phyloP scores from a whole-genome alignment of 2,888 invertebrate genomes.

The Parasteatoda lunata region DNA sequence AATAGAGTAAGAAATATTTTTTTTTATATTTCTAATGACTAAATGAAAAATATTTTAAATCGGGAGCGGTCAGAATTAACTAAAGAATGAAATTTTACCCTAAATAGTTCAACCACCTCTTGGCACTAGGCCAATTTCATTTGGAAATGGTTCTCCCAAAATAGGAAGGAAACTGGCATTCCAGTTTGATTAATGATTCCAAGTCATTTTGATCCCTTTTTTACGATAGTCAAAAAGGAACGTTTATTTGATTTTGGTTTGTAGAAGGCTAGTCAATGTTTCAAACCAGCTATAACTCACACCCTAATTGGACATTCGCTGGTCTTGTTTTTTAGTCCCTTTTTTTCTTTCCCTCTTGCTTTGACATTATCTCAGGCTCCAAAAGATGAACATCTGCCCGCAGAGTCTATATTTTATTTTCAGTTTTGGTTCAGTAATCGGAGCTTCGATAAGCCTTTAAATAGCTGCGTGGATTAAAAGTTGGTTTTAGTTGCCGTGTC shows the following conservation, averaged over 20 bases:
- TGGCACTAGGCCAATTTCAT: slow-evolving; percentile 65
- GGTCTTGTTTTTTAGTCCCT: slow-evolving; percentile 12
- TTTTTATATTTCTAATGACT: no score
- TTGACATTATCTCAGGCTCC: neutral
- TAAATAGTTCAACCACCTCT: slow-evolving; percentile 3
- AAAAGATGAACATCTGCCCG: neutral
- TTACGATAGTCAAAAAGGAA: slow-evolving; percentile 35
- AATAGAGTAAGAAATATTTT: no score
- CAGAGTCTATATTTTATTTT: no score
- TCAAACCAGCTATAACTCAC: slow-evolving; percentile 17
- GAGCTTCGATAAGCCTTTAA: no score
- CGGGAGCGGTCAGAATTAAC: no score
- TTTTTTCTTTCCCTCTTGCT: slow-evolving; percentile 20
- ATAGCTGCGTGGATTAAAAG: no score
- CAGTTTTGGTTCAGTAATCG: no score
- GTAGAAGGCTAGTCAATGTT: slow-evolving; percentile 14
- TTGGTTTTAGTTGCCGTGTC: no score
- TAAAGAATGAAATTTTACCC: no score
- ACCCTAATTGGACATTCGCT: slow-evolving; percentile 47
- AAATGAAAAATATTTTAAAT: no score
- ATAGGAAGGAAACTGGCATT: slow-evolving; percentile 51
- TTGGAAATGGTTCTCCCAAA: slow-evolving; percentile 62
- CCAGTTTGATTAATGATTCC: slow-evolving; percentile 50
- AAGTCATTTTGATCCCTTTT: slow-evolving; percentile 34
- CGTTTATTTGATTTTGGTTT: slow-evolving; percentile 54